A percentile compares a stretch with the other conserved stretches of the same genome.
phyloP scores from a whole-genome alignment of 2,888 invertebrate genomes.

The Tachina lurida region DNA sequence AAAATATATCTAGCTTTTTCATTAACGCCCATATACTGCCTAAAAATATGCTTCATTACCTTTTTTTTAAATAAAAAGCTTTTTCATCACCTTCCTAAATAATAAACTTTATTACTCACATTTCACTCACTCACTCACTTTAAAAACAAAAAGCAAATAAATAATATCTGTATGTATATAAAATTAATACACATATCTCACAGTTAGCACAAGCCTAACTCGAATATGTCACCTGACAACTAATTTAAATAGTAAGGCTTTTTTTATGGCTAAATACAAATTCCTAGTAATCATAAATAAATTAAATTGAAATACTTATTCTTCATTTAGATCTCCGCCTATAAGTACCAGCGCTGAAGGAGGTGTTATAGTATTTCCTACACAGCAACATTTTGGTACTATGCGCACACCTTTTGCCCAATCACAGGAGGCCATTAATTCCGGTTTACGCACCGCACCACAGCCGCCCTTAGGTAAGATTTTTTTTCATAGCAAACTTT shows the following conservation, averaged over 20 bases:
- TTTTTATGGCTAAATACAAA: slow-evolving; percentile 23
- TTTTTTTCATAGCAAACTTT: not conserved
- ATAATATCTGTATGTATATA: not conserved
- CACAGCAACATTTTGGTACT: slow-evolving; percentile 82
- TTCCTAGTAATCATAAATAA: slow-evolving; percentile 3
- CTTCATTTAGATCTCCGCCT: slow-evolving; percentile 81
- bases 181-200: not conserved
- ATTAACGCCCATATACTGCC: slow-evolving; percentile 11
- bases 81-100: slow-evolving; percentile 42
- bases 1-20: slow-evolving; percentile 6
- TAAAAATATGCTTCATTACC: slow-evolving; percentile 39
- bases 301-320: not conserved
- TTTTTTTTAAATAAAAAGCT: slow-evolving; percentile 18
- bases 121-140: slow-evolving; percentile 6
- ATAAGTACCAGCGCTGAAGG: slow-evolving; percentile 77
- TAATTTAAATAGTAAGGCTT: slow-evolving; percentile 30
- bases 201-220: slow-evolving; percentile 18
- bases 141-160: slow-evolving; percentile 3
- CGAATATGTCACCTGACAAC: not conserved
- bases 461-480: slow-evolving; percentile 81
- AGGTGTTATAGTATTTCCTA: slow-evolving; percentile 79
- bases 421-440: slow-evolving; percentile 79
- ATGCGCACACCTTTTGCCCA: slow-evolving; percentile 81
- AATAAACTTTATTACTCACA: slow-evolving; percentile 34
- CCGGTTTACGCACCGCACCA: slow-evolving; percentile 79